Conservation (phyloP, 2,888 invertebrate species). For the Pandemis cinnamomeana region DNA sequence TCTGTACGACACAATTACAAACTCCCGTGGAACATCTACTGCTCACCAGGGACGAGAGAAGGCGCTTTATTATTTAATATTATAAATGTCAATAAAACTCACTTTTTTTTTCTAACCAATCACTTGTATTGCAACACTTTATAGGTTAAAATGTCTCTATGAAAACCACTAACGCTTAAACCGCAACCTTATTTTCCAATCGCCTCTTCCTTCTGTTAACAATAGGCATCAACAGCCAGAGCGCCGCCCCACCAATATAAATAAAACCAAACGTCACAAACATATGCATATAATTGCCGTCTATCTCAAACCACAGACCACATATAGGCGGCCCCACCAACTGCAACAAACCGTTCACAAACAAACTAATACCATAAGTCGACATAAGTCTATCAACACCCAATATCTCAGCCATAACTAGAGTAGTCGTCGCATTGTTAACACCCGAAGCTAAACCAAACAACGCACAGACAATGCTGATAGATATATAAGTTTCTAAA, state of each 20-base stretch:
- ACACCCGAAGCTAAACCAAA: constrained; percentile 93
- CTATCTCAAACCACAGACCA: constrained; percentile 87
- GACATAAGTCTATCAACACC: constrained; percentile 93
- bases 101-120: too few relatives aligned
- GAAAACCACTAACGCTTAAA: not conserved
- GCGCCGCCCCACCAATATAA: constrained; percentile 88
- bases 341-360: constrained; percentile 93
- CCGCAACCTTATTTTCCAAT: constrained; percentile 47
- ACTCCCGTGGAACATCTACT: too few relatives aligned
- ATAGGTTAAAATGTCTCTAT: too few relatives aligned
- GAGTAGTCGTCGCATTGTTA: constrained; percentile 93
- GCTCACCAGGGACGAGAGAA: too few relatives aligned
- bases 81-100: too few relatives aligned
- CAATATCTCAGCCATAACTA: constrained; percentile 94
- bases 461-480: constrained; percentile 89
- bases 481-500: constrained; percentile 84
- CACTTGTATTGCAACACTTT: too few relatives aligned
- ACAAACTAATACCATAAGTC: constrained; percentile 93
- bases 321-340: constrained; percentile 92
- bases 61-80: too few relatives aligned
- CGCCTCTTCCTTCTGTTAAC: constrained; percentile 78
- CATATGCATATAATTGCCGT: constrained; percentile 87
- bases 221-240: constrained; percentile 91
- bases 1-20: too few relatives aligned
- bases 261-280: constrained; percentile 90